phyloP scores from a whole-genome alignment of 2,888 invertebrate species.

The Metallyticus violacea region DNA sequence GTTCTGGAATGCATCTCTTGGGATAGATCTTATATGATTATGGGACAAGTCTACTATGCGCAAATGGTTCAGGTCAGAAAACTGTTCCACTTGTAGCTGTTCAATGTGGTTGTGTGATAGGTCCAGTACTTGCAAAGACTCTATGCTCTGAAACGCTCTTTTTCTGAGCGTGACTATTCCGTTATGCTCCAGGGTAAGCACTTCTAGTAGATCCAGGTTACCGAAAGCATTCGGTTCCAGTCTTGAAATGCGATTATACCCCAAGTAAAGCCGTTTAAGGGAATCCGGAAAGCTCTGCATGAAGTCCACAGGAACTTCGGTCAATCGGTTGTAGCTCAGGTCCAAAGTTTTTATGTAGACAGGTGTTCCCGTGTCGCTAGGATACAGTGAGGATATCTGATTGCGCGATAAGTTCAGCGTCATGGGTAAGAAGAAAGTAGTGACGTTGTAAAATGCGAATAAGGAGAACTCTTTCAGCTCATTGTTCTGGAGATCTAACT shows the following conservation, averaged over 20 bases:
- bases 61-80: conserved; percentile 70
- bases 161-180: conserved; percentile 68
- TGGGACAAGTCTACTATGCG: conserved; percentile 69
- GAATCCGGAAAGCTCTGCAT: conserved; percentile 62
- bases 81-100: conserved; percentile 76
- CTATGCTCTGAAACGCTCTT: conserved; percentile 72
- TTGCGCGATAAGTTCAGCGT: conserved; percentile 76
- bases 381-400: conserved; percentile 51
- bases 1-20: conserved; percentile 75
- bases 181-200: conserved; percentile 71
- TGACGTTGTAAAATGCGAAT: conserved; percentile 66
- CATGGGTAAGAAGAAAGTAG: conserved; percentile 62
- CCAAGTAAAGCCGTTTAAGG: conserved; percentile 66
- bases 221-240: conserved; percentile 74
- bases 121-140: conserved; percentile 74
- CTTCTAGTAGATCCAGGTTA: conserved; percentile 66
- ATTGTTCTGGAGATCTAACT: conserved; percentile 79
- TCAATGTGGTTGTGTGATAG: conserved; percentile 72
- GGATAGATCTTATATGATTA: conserved; percentile 70
- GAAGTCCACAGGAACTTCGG: conserved; percentile 56
- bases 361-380: conserved; percentile 47
- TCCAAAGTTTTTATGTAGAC: conserved; percentile 68
- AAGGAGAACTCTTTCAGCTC: conserved; percentile 66
- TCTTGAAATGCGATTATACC: conserved; percentile 68
- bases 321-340: conserved; percentile 50